Percentiles rank a stretch among this genome's conserved stretches.
Conservation (phyloP, 2,113 vertebrate genomes). For the Otis tarda region DNA sequence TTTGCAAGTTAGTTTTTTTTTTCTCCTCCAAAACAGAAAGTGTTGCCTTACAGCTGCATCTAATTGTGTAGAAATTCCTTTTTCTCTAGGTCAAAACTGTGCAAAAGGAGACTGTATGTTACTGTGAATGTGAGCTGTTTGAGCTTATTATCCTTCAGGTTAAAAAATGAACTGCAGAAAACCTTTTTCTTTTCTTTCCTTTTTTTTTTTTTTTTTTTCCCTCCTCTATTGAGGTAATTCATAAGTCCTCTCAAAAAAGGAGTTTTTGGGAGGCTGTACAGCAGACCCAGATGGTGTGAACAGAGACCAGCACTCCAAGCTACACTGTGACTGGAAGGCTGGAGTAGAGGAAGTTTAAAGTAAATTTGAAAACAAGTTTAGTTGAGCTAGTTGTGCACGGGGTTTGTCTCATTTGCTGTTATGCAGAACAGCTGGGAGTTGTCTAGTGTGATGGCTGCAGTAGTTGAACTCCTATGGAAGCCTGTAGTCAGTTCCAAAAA, state of each 20-base stretch:
- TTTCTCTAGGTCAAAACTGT: conserved; percentile 10
- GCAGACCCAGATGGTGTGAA: background rate
- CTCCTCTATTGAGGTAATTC: background rate
- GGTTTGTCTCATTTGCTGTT: background rate
- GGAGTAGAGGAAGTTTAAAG: background rate
- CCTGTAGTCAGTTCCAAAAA: background rate
- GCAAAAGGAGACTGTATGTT: background rate
- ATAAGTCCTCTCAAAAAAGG: background rate
- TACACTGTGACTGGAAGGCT: background rate
- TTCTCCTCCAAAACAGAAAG: background rate
- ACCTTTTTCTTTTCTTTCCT: too few species aligned
- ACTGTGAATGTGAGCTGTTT: background rate
- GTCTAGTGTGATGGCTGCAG: background rate
- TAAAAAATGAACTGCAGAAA: background rate
- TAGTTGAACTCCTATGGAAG: background rate
- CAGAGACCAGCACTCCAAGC: background rate
- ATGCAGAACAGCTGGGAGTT: background rate
- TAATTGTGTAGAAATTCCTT: conserved; percentile 36
- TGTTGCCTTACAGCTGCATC: conserved; percentile 15
- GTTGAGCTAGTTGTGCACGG: background rate
- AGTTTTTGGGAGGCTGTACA: background rate
- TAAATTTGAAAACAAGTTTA: background rate
- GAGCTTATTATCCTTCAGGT: background rate
- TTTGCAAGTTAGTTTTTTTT: background rate
- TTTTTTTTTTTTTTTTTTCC: too few species aligned